Conservation (phyloP, 2,113 vertebrate species). For the Diphyllodes magnificus region DNA sequence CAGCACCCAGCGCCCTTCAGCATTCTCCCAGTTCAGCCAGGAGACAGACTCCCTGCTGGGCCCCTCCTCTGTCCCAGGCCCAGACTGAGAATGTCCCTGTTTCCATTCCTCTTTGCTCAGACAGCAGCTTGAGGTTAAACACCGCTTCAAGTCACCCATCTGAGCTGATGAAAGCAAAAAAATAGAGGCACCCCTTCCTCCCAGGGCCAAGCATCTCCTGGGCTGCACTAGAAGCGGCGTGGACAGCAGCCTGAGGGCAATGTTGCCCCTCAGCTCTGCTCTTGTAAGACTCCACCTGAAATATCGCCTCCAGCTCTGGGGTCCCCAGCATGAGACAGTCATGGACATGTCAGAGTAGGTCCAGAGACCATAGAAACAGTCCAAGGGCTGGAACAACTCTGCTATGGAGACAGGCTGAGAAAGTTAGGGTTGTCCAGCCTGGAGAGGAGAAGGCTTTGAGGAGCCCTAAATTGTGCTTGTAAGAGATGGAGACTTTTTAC, state of each 20-base stretch:
- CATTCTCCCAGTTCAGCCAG: not conserved
- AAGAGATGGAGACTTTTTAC: not conserved
- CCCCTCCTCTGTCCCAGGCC: not conserved
- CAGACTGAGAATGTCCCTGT: not conserved
- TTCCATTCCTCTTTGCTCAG: not conserved
- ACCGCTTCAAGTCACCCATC: rapidly evolving
- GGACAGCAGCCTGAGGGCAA: not conserved
- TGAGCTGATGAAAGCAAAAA: not conserved
- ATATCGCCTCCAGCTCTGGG: not conserved
- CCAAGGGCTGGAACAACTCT: not conserved
- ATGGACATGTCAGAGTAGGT: rapidly evolving
- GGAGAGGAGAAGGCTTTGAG: not conserved
- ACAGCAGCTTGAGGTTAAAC: not conserved
- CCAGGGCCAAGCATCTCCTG: rapidly evolving
- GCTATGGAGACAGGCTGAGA: not conserved
- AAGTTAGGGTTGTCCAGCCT: not conserved
- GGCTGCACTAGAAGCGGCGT: rapidly evolving
- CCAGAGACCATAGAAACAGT: not conserved
- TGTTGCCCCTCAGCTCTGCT: not conserved
- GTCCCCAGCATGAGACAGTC: not conserved
- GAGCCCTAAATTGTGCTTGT: not conserved
- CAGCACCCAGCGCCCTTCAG: not conserved
- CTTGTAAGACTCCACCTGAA: not conserved
- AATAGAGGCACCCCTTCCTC: not conserved
- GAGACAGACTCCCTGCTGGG: not conserved